Evolutionary conservation across 2,888 invertebrate genomes (phyloP).

Genomic region (Cerastis leucographa): DNA sequence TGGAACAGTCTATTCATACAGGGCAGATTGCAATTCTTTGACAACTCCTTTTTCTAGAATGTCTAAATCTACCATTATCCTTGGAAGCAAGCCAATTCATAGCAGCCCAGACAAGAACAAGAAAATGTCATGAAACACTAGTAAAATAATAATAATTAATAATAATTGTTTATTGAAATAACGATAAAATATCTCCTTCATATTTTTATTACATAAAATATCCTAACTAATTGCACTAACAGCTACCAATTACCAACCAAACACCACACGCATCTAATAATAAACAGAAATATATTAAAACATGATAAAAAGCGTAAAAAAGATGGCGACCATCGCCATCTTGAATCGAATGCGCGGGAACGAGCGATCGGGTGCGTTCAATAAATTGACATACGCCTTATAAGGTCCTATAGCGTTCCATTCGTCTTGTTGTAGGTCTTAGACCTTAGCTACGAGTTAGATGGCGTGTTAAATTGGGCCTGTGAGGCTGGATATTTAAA

Average conservation of each 20-base stretch:
- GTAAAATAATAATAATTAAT: too few species aligned
- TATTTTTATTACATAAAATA: background rate
- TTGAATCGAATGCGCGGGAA: conserved; percentile 83
- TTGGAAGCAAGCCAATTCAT: background rate
- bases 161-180: too few species aligned
- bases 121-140: background rate
- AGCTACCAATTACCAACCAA: conserved; percentile 50
- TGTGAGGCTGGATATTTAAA: conserved; percentile 73
- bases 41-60: background rate
- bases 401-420: conserved; percentile 78
- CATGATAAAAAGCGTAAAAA: conserved; percentile 78
- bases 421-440: conserved; percentile 80
- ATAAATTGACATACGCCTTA: conserved; percentile 89
- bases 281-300: conserved; percentile 78
- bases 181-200: background rate
- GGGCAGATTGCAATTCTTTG: background rate
- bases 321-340: conserved; percentile 77
- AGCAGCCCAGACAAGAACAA: background rate
- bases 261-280: conserved; percentile 67
- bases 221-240: conserved; percentile 30
- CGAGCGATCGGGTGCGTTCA: conserved; percentile 79
- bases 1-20: background rate
- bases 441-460: conserved; percentile 79
- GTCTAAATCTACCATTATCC: background rate
- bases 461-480: conserved; percentile 79